phyloP scores from a whole-genome alignment of 2,797 vertebrate genomes.

The Muraenolepis orangiensis region DNA sequence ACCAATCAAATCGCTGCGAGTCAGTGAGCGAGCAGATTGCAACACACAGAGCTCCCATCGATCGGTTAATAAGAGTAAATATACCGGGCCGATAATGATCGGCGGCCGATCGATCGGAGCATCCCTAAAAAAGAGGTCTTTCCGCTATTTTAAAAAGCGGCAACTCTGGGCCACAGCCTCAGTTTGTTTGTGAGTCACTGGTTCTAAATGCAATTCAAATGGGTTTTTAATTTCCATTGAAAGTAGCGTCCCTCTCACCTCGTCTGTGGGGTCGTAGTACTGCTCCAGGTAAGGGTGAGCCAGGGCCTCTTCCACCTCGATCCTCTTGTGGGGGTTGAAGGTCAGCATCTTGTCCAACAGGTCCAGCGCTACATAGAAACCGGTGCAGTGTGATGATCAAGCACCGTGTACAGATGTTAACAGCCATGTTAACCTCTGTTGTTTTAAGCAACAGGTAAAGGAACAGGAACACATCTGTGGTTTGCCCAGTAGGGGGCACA shows the following conservation, averaged over 20 bases:
- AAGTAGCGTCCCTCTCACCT: constrained; percentile 60
- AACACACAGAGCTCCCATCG: no score
- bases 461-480: background rate
- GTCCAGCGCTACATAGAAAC: constrained; percentile 74
- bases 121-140: no score
- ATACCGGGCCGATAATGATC: no score
- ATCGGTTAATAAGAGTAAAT: no score
- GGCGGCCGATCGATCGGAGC: no score
- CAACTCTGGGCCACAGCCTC: no score
- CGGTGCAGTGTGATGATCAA: background rate
- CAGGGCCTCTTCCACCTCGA: constrained; percentile 87
- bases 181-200: background rate
- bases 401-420: background rate
- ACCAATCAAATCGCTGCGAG: no score
- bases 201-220: background rate
- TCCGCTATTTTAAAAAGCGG: background rate
- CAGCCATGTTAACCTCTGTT: background rate
- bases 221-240: background rate
- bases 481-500: background rate
- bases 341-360: constrained; percentile 87
- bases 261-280: constrained; percentile 89
- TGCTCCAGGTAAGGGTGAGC: constrained; percentile 89
- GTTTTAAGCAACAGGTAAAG: background rate
- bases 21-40: no score
- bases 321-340: constrained; percentile 88